These are phyloP conservation scores for Liopterus haemorrhoidalis DNA, from an alignment of 2,888 invertebrate species.

Conservation along the genomic window DNA sequence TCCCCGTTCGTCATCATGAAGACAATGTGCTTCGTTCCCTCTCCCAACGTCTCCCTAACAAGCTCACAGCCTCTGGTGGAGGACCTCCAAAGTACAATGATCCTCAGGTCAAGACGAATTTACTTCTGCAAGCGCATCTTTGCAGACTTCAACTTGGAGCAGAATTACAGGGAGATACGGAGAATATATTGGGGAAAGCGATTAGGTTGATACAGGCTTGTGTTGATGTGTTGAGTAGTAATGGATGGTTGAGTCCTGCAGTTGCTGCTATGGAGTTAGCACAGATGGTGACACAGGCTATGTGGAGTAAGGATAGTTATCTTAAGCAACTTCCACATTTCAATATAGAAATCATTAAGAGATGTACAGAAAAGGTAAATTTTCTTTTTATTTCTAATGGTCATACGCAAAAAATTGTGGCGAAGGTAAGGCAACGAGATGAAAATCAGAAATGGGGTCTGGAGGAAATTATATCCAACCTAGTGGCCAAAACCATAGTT, in stretches of 20 bases:
- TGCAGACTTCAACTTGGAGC: slow-evolving; percentile 91
- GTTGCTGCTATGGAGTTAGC: slow-evolving; percentile 99
- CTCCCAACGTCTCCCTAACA: slow-evolving; percentile 54
- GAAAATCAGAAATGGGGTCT: neutral
- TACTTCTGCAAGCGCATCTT: slow-evolving; percentile 91
- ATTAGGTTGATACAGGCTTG: slow-evolving; percentile 89
- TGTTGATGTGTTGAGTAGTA: slow-evolving; percentile 88
- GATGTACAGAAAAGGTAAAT: slow-evolving; percentile 80
- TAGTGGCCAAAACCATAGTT: neutral
- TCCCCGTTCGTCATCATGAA: slow-evolving; percentile 92
- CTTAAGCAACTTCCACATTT: slow-evolving; percentile 97
- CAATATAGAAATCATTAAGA: slow-evolving; percentile 76
- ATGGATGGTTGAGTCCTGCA: slow-evolving; percentile 97
- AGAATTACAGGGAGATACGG: slow-evolving; percentile 94
- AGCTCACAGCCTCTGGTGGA: slow-evolving; percentile 55
- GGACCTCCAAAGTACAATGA: slow-evolving; percentile 80
- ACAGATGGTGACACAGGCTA: slow-evolving; percentile 99
- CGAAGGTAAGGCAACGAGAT: neutral
- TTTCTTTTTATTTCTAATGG: neutral
- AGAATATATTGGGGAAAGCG: slow-evolving; percentile 78
- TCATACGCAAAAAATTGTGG: neutral
- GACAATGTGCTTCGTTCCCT: slow-evolving; percentile 70
- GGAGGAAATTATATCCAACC: neutral
- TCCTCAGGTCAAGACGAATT: slow-evolving; percentile 94
- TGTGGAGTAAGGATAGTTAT: slow-evolving; percentile 99